Conservation (phyloP, 2,888 invertebrate species). For the Cheilosia scutellata region DNA sequence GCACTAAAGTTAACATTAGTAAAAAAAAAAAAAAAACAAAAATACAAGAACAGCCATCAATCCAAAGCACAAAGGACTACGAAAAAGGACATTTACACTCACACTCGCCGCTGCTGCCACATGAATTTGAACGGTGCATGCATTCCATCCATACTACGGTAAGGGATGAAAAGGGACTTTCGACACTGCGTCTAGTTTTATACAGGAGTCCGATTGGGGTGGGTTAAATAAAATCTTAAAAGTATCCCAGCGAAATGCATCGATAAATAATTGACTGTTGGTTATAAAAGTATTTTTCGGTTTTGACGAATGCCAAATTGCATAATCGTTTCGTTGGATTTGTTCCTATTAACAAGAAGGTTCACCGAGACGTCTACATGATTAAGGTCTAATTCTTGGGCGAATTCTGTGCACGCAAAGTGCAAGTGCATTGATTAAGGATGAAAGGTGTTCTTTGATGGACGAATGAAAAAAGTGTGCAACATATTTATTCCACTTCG, state of each 20-base stretch:
- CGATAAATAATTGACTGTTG: constrained; percentile 67
- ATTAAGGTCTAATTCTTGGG: constrained; percentile 46
- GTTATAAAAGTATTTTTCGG: constrained; percentile 32
- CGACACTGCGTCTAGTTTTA: constrained; percentile 2
- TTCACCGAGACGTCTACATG: constrained; percentile 8
- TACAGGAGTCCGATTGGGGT: constrained; percentile 31
- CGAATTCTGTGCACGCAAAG: constrained; percentile 17
- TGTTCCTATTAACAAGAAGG: constrained; percentile 29
- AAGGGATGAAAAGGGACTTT: constrained; percentile 28
- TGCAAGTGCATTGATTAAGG: constrained; percentile 59
- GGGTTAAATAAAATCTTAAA: constrained; percentile 18
- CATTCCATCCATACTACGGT: constrained; percentile 1
- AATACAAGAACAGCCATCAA: neutral
- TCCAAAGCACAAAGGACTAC: constrained; percentile 40
- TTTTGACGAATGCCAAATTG: constrained; percentile 64
- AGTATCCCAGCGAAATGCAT: constrained; percentile 36
- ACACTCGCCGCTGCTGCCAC: constrained; percentile 26
- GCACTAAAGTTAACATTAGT: constrained; percentile 19
- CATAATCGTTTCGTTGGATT: constrained; percentile 35
- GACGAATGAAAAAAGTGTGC: constrained; percentile 67
- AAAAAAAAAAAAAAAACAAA: constrained; percentile 24
- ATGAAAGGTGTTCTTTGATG: constrained; percentile 51
- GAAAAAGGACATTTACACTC: constrained; percentile 65
- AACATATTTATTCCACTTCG: constrained; percentile 67
- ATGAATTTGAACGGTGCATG: constrained; percentile 33